These are phyloP conservation scores for Bombus cullumanus DNA, from an alignment of 1,140 invertebrate genomes.

Conservation along the genomic window DNA sequence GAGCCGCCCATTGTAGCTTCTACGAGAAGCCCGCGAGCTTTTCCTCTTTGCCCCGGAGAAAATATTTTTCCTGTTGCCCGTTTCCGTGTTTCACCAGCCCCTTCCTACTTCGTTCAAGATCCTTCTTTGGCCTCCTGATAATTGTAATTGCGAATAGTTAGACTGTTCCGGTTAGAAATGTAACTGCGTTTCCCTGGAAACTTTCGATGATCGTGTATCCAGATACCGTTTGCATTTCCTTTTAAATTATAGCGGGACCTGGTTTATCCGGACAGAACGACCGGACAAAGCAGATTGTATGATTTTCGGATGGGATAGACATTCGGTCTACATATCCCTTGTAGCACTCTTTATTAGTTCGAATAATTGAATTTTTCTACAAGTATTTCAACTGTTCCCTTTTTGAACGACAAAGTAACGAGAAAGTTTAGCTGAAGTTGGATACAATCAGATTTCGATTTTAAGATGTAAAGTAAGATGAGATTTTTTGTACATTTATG, in stretches of 20 bases:
- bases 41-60: slow-evolving; percentile 3
- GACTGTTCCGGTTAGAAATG: background rate
- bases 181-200: background rate
- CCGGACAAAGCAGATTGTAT: too few species aligned
- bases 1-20: slow-evolving; percentile 5
- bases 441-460: too few species aligned
- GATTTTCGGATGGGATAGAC: too few species aligned
- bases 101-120: too few species aligned
- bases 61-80: slow-evolving; percentile 26
- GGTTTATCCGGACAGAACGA: background rate
- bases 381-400: too few species aligned
- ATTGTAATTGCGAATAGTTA: slow-evolving; percentile 6
- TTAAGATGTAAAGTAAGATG: too few species aligned
- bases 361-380: background rate
- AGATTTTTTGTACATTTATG: background rate
- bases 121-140: background rate
- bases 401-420: too few species aligned
- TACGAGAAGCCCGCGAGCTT: slow-evolving; percentile 18
- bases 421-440: too few species aligned
- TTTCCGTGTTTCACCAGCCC: background rate
- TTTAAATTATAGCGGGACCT: background rate
- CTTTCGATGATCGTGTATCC: background rate
- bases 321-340: too few species aligned
- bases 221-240: background rate
- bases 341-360: background rate